phyloP scores from a whole-genome alignment of 2,888 invertebrate genomes.

The Lordiphosa fenestrarum region DNA sequence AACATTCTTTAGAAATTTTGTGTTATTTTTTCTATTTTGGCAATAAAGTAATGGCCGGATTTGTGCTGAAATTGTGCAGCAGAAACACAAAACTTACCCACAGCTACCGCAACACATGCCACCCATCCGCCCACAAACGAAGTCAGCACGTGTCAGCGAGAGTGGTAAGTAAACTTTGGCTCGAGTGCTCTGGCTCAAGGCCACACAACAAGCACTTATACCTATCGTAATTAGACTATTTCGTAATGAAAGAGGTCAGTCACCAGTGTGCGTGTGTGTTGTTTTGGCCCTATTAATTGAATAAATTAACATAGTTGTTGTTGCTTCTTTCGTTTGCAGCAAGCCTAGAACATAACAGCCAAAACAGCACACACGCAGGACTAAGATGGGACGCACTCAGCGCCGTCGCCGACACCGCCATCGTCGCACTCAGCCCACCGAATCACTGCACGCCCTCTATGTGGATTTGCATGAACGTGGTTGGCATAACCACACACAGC shows the following conservation, averaged over 20 bases:
- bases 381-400: slow-evolving; percentile 72
- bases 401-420: slow-evolving; percentile 47
- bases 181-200: slow-evolving; percentile 48
- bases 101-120: slow-evolving; percentile 35
- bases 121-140: slow-evolving; percentile 25
- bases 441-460: slow-evolving; percentile 50
- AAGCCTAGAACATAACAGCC: slow-evolving; percentile 44
- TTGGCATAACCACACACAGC: slow-evolving; percentile 82
- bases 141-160: slow-evolving; percentile 36
- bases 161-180: slow-evolving; percentile 52
- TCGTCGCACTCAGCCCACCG: background rate
- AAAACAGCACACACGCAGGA: slow-evolving; percentile 53
- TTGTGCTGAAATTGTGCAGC: slow-evolving; percentile 73
- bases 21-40: slow-evolving; percentile 43
- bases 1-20: no score
- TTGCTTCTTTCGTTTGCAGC: slow-evolving; percentile 75
- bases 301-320: slow-evolving; percentile 30
- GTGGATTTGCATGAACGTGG: slow-evolving; percentile 76
- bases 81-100: slow-evolving; percentile 43
- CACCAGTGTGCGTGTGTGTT: slow-evolving; percentile 70
- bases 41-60: slow-evolving; percentile 73
- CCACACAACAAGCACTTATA: slow-evolving; percentile 32
- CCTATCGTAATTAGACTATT: slow-evolving; percentile 53
- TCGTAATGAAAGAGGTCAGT: slow-evolving; percentile 63
- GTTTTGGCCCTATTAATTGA: slow-evolving; percentile 62